These are phyloP conservation scores for Epinephelus cyanopodus DNA, from an alignment of 2,113 vertebrate species.

Conservation along the genomic window DNA sequence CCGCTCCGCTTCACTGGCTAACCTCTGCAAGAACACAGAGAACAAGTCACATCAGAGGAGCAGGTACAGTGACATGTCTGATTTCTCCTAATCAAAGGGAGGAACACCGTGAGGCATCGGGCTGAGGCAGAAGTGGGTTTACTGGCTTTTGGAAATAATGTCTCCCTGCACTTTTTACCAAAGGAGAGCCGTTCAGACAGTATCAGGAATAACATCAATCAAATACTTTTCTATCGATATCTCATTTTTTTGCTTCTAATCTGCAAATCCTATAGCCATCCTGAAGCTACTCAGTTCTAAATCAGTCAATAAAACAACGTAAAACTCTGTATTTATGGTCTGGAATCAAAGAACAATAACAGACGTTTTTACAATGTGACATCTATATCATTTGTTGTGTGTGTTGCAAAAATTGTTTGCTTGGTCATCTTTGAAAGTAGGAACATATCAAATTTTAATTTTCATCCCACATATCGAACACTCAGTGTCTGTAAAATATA, in stretches of 20 bases:
- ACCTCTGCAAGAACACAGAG: slow-evolving; percentile 83
- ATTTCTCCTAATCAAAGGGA: not conserved
- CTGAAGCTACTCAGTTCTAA: no score
- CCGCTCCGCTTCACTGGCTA: slow-evolving; percentile 93
- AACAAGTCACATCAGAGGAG: slow-evolving; percentile 32
- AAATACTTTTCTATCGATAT: not conserved
- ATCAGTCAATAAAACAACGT: not conserved
- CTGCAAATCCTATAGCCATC: not conserved
- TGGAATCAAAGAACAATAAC: not conserved
- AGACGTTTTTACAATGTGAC: not conserved
- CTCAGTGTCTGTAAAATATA: not conserved
- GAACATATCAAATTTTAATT: not conserved
- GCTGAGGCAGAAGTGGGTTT: not conserved
- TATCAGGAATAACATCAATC: not conserved
- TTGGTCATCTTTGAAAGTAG: not conserved
- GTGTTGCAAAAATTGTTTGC: not conserved
- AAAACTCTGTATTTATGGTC: not conserved
- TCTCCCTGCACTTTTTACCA: not conserved
- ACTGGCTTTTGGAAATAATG: not conserved
- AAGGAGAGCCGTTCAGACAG: not conserved
- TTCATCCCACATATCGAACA: not conserved
- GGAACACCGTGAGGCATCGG: not conserved
- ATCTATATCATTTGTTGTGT: not conserved
- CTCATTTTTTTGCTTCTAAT: not conserved
- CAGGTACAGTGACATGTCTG: not conserved